phyloP scores from a whole-genome alignment of 2,888 invertebrate genomes.

The Pherbina coryleti region DNA sequence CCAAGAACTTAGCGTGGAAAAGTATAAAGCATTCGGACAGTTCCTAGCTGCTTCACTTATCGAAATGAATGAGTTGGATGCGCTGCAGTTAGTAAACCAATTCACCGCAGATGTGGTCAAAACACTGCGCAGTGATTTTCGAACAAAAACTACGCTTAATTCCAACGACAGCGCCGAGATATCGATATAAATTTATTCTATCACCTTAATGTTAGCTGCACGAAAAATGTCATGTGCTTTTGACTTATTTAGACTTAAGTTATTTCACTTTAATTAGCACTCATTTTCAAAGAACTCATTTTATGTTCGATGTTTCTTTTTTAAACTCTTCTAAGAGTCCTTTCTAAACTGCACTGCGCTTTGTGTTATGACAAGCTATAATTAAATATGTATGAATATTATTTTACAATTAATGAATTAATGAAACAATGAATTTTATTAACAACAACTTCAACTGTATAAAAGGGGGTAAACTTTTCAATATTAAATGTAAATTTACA shows the following conservation, averaged over 20 bases:
- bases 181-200: not conserved
- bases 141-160: not conserved
- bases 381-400: too few relatives aligned
- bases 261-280: not conserved
- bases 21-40: slow-evolving; percentile 61
- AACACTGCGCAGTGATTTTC: slow-evolving; percentile 40
- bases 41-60: slow-evolving; percentile 60
- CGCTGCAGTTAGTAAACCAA: slow-evolving; percentile 58
- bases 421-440: not conserved
- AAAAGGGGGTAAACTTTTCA: not conserved
- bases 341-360: too few relatives aligned
- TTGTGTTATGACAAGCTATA: too few relatives aligned
- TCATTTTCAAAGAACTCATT: not conserved
- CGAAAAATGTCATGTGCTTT: not conserved
- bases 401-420: not conserved
- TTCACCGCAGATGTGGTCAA: slow-evolving; percentile 59
- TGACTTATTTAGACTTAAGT: not conserved
- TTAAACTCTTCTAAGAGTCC: too few relatives aligned
- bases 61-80: slow-evolving; percentile 60
- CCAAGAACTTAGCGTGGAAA: slow-evolving; percentile 47
- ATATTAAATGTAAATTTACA: too few relatives aligned
- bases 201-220: not conserved
- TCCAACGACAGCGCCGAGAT: slow-evolving; percentile 2
- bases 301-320: too few relatives aligned
- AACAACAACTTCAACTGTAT: not conserved